Evolutionary conservation across 1,140 invertebrate species (phyloP).

Genomic region (Leguminivora glycinivorella): DNA sequence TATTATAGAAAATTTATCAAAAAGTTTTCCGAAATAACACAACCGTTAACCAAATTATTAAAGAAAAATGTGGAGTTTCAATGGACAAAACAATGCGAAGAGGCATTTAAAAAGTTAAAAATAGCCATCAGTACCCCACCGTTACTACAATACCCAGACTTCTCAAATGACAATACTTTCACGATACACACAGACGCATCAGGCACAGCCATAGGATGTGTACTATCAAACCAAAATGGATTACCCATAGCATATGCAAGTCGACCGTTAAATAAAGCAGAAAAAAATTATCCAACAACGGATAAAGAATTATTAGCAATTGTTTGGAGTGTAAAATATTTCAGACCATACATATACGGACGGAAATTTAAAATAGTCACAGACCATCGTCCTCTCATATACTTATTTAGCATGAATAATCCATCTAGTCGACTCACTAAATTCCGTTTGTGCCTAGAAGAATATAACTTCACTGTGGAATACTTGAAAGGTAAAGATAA

Average conservation of each 20-base stretch:
- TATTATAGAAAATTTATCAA: conserved; percentile 45
- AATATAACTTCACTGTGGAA: no score
- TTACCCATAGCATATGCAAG: conserved; percentile 39
- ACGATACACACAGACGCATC: conserved; percentile 38
- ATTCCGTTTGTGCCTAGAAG: conserved; percentile 30
- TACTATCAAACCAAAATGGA: conserved; percentile 36
- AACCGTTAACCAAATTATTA: conserved; percentile 42
- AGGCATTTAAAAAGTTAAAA: conserved; percentile 47
- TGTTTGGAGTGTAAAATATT: conserved; percentile 36
- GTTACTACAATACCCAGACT: conserved; percentile 45
- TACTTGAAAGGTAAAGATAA: conserved; percentile 39
- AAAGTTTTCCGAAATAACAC: conserved; percentile 43
- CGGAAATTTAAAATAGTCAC: background rate
- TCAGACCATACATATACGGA: background rate
- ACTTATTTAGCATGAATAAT: conserved; percentile 2
- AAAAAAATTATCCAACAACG: conserved; percentile 48
- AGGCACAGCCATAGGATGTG: conserved; percentile 36
- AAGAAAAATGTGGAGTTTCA: conserved; percentile 41
- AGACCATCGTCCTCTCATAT: background rate
- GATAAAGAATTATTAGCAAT: conserved; percentile 50
- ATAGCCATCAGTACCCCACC: conserved; percentile 48
- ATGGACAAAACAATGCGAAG: conserved; percentile 41
- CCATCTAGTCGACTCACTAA: conserved; percentile 25
- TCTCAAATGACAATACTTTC: conserved; percentile 32
- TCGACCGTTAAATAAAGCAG: conserved; percentile 47